Base-by-base conservation (phyloP, 2,888 invertebrate genomes). In the Acleris cristana region DNA sequence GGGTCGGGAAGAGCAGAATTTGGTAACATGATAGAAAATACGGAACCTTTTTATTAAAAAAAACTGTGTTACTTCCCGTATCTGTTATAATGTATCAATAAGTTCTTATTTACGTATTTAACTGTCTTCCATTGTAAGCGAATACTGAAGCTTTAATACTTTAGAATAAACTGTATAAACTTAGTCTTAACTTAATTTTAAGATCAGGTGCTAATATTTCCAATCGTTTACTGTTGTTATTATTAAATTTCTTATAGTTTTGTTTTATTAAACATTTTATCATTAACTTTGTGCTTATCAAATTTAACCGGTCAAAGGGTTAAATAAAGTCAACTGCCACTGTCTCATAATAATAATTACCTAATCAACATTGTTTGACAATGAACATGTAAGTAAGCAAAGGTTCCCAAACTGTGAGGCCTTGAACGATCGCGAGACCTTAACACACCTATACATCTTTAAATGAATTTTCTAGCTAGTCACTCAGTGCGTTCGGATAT, bases 141-240 rank as follows among this genome's bases (percentile, higher is more conserved):
- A 84, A 81, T 61, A 72, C 62, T 67, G 74, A 82, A 90, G 90
- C 90, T 90, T 90, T 90, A 90, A 90, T 83, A 80, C 48, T 57
- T 34, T 88, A 88, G 83, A 78, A 74, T 79, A 82, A 84, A 82
- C 72, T 86, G 82, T 80, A 80, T 68, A 79, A 79, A 68, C 55
- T 62, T 57, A 62, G 52, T 49, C 40, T 63, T 57, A 45, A 62
- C 14, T 48, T 62, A 67, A 8, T 30, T 70, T 64, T 70, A 78
- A 76, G 74, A 75, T 71, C 73, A 72, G 82, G 81, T 84, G 83
- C 84, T 83, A 81, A 71, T 74, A 54, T 58, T 34, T 66, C 68
- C 56, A 45, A 61, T 40, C 45, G 34, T 23, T 62, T n/a, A 64
- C 34, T 44, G n/a, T n/a, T 34, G 12, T 56, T 49, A 34, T 12